Conservation (phyloP, 2,888 invertebrate genomes). For the Noctua fimbriata region DNA sequence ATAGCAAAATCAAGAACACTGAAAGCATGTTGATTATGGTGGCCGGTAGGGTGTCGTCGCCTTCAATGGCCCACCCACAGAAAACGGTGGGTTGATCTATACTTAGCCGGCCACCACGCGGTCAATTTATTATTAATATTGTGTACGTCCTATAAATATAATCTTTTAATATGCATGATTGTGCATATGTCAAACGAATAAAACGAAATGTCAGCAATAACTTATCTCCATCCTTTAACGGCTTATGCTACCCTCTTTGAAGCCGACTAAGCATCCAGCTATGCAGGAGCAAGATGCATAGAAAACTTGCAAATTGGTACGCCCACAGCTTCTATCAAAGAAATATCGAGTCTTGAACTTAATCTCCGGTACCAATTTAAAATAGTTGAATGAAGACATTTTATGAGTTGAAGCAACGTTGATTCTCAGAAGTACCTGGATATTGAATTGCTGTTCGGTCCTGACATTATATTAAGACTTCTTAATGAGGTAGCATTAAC, state of each 20-base stretch:
- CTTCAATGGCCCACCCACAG: conserved; percentile 23
- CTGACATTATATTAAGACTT: not conserved
- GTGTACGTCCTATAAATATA: conserved; percentile 17
- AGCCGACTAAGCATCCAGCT: conserved; percentile 17
- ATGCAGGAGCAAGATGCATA: conserved; percentile 24
- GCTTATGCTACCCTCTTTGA: conserved; percentile 19
- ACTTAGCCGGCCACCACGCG: conserved; percentile 2
- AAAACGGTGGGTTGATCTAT: conserved; percentile 20
- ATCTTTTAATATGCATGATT: conserved; percentile 26
- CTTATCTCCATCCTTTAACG: not conserved
- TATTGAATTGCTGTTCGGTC: not conserved
- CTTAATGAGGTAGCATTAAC: not conserved
- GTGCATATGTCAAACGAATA: conserved; percentile 9
- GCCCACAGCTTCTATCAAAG: conserved; percentile 23
- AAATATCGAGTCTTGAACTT: conserved; percentile 30
- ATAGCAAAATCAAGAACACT: conserved; percentile 11
- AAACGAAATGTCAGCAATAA: conserved; percentile 16
- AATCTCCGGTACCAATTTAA: conserved; percentile 33
- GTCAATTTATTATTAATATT: conserved; percentile 15
- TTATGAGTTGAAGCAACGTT: conserved; percentile 5
- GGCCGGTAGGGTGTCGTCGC: not conserved
- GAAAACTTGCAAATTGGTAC: conserved; percentile 18
- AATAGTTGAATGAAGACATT: not conserved
- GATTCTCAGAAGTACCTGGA: not conserved
- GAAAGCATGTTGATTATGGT: not conserved